These are phyloP conservation scores for Rhinogobius similis DNA, from an alignment of 2,113 vertebrate species.

Conservation along the genomic window DNA sequence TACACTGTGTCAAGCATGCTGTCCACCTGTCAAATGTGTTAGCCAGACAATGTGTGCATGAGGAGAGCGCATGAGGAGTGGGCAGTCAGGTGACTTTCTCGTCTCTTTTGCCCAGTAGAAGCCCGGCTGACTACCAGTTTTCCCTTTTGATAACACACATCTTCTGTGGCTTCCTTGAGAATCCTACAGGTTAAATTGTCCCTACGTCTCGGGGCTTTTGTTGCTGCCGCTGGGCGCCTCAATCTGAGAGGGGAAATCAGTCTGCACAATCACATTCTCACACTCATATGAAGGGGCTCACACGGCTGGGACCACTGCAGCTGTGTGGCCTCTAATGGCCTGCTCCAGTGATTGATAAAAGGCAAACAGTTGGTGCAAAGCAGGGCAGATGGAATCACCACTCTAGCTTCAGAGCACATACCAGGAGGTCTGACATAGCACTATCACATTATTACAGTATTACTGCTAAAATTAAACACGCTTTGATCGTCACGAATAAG, in stretches of 20 bases:
- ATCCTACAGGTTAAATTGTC: slow-evolving; percentile 66
- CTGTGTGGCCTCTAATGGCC: slow-evolving; percentile 63
- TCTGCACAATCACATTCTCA: slow-evolving; percentile 35
- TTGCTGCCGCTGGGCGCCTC: slow-evolving; percentile 27
- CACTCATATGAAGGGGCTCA: slow-evolving; percentile 55
- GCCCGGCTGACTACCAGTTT: slow-evolving; percentile 52
- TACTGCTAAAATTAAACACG: slow-evolving; percentile 38
- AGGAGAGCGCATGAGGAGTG: neutral
- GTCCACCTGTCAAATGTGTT: slow-evolving; percentile 55
- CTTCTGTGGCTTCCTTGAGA: slow-evolving; percentile 51
- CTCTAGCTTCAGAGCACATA: slow-evolving; percentile 35
- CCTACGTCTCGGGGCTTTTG: slow-evolving; percentile 5
- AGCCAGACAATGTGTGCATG: slow-evolving; percentile 8
- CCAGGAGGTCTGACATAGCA: slow-evolving; percentile 26
- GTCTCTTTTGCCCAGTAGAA: slow-evolving; percentile 56
- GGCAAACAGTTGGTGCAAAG: slow-evolving; percentile 61
- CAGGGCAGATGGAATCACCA: slow-evolving; percentile 64
- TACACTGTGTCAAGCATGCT: slow-evolving; percentile 44
- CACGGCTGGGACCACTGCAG: slow-evolving; percentile 57
- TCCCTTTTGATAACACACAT: slow-evolving; percentile 64
- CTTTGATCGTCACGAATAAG: slow-evolving; percentile 41
- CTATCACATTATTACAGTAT: slow-evolving; percentile 26
- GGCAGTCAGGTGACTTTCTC: slow-evolving; percentile 56
- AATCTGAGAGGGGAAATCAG: slow-evolving; percentile 35
- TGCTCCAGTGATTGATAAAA: slow-evolving; percentile 74